Percentiles rank a stretch among this genome's conserved stretches.
Conservation (phyloP, 1,140 invertebrate genomes). For the Plectus sambesii region DNA sequence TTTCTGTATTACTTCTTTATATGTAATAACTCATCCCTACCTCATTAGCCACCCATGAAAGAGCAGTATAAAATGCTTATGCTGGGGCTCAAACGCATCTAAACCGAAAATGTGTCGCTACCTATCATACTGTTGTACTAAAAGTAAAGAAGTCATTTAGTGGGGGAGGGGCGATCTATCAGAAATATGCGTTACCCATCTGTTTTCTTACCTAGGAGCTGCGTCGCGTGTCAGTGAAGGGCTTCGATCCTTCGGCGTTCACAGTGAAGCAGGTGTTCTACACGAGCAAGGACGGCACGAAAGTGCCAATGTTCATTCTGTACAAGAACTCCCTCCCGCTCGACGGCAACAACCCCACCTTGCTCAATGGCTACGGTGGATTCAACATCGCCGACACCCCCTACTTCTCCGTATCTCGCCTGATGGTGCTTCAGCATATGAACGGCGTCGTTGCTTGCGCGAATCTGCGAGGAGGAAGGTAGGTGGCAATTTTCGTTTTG, state of each 20-base stretch:
- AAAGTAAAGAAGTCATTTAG: too few relatives aligned
- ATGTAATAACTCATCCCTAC: too few relatives aligned
- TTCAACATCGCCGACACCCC: slow-evolving; percentile 86
- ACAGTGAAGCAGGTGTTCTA: slow-evolving; percentile 85
- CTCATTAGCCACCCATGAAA: slow-evolving; percentile 46
- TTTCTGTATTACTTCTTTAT: too few relatives aligned
- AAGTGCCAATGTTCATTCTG: slow-evolving; percentile 93
- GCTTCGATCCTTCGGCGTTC: slow-evolving; percentile 68
- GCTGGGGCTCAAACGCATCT: too few relatives aligned
- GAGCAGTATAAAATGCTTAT: too few relatives aligned
- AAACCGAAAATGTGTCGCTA: too few relatives aligned
- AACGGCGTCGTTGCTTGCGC: slow-evolving; percentile 75
- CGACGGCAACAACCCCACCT: slow-evolving; percentile 62
- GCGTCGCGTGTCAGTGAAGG: slow-evolving; percentile 67
- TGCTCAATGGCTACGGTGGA: slow-evolving; percentile 93
- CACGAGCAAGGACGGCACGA: slow-evolving; percentile 80
- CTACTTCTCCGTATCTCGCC: slow-evolving; percentile 63
- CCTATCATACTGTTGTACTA: too few relatives aligned
- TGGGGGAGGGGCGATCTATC: too few relatives aligned
- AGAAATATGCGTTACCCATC: too few relatives aligned
- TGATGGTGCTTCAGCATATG: slow-evolving; percentile 80
- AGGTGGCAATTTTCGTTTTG: slow-evolving; percentile 42
- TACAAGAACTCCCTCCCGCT: slow-evolving; percentile 59
- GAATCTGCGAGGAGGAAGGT: slow-evolving; percentile 90
- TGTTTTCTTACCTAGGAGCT: slow-evolving; percentile 57